Percentiles rank a stretch among this genome's conserved stretches.
Conservation (phyloP, 2,113 vertebrate genomes). For the Aythya baeri region DNA sequence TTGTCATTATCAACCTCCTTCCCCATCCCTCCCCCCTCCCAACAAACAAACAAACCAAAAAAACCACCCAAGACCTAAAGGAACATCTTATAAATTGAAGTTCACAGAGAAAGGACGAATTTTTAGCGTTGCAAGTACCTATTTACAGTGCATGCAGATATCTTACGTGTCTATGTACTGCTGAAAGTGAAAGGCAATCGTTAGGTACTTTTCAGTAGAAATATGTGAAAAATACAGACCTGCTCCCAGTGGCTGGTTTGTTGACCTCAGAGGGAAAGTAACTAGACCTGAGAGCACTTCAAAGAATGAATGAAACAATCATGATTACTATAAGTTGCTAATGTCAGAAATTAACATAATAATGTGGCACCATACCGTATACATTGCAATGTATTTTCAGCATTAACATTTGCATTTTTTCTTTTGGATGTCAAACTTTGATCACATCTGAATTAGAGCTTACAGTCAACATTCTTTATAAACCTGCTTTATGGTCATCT, state of each 20-base stretch:
- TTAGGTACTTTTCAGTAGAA: background rate
- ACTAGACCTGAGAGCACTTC: background rate
- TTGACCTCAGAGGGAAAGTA: background rate
- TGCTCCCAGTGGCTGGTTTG: background rate
- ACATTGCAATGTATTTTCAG: slow-evolving; percentile 27
- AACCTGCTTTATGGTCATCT: background rate
- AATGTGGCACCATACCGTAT: background rate
- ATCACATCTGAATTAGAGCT: slow-evolving; percentile 39
- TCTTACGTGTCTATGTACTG: background rate
- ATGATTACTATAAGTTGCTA: background rate
- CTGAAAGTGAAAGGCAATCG: background rate
- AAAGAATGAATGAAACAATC: background rate
- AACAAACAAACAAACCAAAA: no score
- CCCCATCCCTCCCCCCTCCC: no score
- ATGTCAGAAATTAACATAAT: background rate
- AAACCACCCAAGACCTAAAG: background rate
- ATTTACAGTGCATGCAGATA: fast-evolving
- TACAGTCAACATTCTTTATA: background rate
- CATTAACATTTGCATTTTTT: slow-evolving; percentile 16
- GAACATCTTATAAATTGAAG: background rate
- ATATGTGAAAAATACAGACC: background rate
- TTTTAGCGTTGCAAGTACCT: fast-evolving
- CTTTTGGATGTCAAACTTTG: slow-evolving; percentile 18
- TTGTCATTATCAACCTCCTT: background rate
- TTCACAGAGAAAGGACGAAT: background rate